These are phyloP conservation scores for Pogoniulus pusillus DNA, from an alignment of 2,797 vertebrate genomes.

Conservation along the genomic window DNA sequence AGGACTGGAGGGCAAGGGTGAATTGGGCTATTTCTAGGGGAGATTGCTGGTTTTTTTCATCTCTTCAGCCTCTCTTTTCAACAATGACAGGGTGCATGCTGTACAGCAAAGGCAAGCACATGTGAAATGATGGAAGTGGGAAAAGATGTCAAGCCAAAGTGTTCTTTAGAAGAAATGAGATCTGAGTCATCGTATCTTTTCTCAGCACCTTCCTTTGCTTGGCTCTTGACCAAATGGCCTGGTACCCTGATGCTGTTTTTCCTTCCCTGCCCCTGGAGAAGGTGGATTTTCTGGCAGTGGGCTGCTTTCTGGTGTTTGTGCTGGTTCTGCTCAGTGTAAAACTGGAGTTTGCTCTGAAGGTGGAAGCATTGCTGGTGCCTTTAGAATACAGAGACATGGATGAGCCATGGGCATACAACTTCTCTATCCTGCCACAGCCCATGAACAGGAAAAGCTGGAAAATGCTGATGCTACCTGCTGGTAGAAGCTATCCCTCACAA, in stretches of 20 bases:
- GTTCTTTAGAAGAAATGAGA: not conserved
- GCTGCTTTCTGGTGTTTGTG: not conserved
- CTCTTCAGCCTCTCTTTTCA: not conserved
- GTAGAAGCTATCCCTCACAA: not conserved
- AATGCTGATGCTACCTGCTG: not conserved
- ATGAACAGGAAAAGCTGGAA: not conserved
- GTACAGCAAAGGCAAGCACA: not conserved
- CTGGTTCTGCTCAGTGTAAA: not conserved
- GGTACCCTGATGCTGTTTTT: not conserved
- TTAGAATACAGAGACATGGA: not conserved
- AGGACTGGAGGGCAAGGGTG: not conserved
- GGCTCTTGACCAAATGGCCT: not conserved
- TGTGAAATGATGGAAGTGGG: not conserved
- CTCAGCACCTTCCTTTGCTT: not conserved
- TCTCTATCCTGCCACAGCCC: not conserved
- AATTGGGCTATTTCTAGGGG: not conserved
- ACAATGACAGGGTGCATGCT: not conserved
- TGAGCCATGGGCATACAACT: rapidly evolving
- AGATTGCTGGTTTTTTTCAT: not conserved
- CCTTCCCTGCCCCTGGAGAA: not conserved
- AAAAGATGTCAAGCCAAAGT: not conserved
- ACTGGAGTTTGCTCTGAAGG: not conserved
- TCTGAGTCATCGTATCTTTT: rapidly evolving
- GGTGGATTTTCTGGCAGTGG: not conserved
- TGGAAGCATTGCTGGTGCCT: not conserved